These are phyloP conservation scores for Erpornis zantholeuca DNA, from an alignment of 2,113 vertebrate species.

Conservation along the genomic window DNA sequence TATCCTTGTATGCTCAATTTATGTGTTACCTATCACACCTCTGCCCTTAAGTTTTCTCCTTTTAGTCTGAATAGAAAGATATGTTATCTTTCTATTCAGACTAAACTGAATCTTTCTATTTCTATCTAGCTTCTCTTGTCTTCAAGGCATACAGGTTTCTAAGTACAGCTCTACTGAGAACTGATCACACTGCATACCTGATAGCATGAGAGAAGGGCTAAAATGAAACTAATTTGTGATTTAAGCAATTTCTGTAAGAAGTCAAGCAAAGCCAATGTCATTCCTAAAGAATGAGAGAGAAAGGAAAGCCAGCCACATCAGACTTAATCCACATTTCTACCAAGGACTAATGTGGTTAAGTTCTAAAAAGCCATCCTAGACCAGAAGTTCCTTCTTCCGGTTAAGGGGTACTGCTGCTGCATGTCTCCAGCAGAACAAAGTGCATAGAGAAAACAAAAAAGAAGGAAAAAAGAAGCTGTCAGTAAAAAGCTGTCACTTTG, in stretches of 20 bases:
- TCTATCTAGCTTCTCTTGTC: not conserved
- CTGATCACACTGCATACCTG: not conserved
- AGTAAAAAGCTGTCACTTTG: no score
- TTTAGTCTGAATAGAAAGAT: not conserved
- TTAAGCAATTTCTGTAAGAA: not conserved
- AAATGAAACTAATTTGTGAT: not conserved
- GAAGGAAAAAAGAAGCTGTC: not conserved
- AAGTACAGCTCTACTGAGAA: not conserved
- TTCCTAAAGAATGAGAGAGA: not conserved
- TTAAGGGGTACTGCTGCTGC: not conserved
- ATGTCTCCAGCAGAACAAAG: not conserved
- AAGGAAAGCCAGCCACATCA: not conserved
- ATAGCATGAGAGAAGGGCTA: not conserved
- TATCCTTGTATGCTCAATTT: not conserved
- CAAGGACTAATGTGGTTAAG: not conserved
- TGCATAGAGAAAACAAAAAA: not conserved
- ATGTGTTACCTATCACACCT: not conserved
- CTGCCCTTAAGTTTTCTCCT: not conserved
- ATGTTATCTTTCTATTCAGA: not conserved
- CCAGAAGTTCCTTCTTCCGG: not conserved
- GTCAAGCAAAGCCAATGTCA: not conserved
- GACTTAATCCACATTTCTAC: not conserved
- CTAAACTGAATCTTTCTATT: not conserved
- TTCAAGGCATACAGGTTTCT: not conserved
- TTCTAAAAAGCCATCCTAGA: not conserved